Evolutionary conservation across 2,113 vertebrate species (phyloP).

Genomic region (Oncorhynchus gorbuscha): DNA sequence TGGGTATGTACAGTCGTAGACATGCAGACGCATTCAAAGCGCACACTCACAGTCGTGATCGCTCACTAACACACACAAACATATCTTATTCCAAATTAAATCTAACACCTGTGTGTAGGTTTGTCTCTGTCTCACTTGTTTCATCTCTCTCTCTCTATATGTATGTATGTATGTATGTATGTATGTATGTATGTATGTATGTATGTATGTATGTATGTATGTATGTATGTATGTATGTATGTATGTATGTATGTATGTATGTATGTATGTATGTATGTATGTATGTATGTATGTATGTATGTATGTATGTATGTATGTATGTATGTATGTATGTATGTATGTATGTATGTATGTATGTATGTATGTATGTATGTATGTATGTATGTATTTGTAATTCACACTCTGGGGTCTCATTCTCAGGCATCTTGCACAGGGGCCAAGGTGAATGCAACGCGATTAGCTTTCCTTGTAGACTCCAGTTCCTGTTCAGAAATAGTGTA

Average conservation of each 20-base stretch:
- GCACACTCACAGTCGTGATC: too few relatives aligned
- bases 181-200: neutral
- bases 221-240: neutral
- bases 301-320: neutral
- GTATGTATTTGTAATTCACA: constrained; percentile 23
- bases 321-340: neutral
- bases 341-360: neutral
- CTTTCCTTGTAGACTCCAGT: neutral
- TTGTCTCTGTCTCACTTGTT: constrained; percentile 15
- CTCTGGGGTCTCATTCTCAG: constrained; percentile 45
- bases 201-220: neutral
- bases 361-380: neutral
- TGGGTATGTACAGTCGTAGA: constrained; percentile 79
- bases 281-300: neutral
- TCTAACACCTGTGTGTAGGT: neutral
- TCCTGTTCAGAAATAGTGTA: too few relatives aligned
- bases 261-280: constrained; percentile 2
- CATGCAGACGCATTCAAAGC: too few relatives aligned
- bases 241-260: neutral
- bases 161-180: neutral
- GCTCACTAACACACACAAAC: neutral
- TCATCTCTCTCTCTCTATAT: neutral
- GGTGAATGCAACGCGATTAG: constrained; percentile 55
- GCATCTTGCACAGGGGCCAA: constrained; percentile 74
- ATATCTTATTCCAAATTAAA: too few relatives aligned